These are phyloP conservation scores for Genyomyrus donnyi DNA, from an alignment of 2,113 vertebrate species.

Conservation along the genomic window DNA sequence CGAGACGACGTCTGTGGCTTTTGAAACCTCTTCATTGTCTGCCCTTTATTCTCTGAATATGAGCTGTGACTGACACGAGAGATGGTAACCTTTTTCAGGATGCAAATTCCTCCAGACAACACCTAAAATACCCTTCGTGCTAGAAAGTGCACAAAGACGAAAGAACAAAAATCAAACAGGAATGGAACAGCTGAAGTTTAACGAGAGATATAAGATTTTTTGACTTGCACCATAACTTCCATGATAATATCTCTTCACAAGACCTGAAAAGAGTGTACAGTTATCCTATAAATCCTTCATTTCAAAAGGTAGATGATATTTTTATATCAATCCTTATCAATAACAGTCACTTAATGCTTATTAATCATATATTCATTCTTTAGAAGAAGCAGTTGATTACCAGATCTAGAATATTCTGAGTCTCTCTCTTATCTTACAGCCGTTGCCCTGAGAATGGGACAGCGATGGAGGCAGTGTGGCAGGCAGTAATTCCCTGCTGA, in stretches of 20 bases:
- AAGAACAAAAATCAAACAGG: neutral
- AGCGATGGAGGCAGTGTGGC: neutral
- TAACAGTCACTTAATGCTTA: slow-evolving; percentile 11
- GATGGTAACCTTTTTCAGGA: slow-evolving; percentile 20
- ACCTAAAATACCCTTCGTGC: slow-evolving; percentile 2
- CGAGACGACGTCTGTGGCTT: neutral
- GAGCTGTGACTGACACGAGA: slow-evolving; percentile 15
- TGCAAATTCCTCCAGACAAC: slow-evolving; percentile 22
- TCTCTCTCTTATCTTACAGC: neutral
- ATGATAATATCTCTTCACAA: neutral
- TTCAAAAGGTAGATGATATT: neutral
- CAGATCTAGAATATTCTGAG: neutral
- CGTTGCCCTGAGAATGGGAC: neutral
- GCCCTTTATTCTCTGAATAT: slow-evolving; percentile 18
- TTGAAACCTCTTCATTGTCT: slow-evolving; percentile 20
- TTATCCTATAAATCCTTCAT: neutral
- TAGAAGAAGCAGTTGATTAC: neutral
- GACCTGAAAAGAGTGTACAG: neutral
- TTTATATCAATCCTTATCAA: neutral
- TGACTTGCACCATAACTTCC: neutral
- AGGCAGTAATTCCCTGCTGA: neutral
- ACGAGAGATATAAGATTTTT: neutral
- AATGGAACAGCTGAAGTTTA: neutral
- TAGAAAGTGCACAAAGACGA: neutral
- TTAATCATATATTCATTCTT: neutral